Base-by-base conservation (phyloP, 2,113 vertebrate species). In the Natator depressus region DNA sequence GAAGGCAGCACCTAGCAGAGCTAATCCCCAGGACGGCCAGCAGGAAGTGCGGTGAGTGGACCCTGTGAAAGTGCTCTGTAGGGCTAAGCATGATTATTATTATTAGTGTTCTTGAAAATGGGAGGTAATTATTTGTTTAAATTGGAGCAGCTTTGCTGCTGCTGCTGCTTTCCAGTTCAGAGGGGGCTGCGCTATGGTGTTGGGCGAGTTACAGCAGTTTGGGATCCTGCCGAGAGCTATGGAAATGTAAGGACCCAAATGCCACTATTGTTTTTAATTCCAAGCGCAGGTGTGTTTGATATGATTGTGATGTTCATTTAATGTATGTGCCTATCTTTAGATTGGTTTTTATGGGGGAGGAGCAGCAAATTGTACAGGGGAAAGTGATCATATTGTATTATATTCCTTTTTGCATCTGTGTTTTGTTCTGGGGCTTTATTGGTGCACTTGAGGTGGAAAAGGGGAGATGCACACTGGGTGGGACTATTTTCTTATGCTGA, bases 341-440 rank as follows among this genome's bases (percentile, higher is more conserved):
- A 76, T 93, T 94, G 96, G 97, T 98, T 97, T 97, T 97, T 91
- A 90, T 4, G 31, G 84, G 80, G 76, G 89, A 94, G 92, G 96
- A 95, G 93, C 88, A 88, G 91, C 89, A 96, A 95, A 93, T 95
- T 96, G 94, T 91, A 82, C 78, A 88, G 55, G 93, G 85, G 93
- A 94, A 97, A 97, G 93, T 82, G 92, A 96, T 94, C 91, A 88
- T 50, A 75, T 95, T 95, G 94, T 96, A 95, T 96, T 92, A 86
- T 14, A 1, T 53, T 96, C 85, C 47, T 93, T 82, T 82, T 82
- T 57, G 59, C 55, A 55, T 42, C 79, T 50, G 12, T 75, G 38
- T 72, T 91, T 75, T 69, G 20, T 79, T 92, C 54, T 80, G 29
- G 14, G 38, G 6, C n/a, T 49, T 57, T 24, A 90, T 62, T 4